Evolutionary conservation across 1,140 invertebrate species (phyloP), one percentile per base, ranked within the genome.

Genomic region (Drosophila kohkoa): DNA sequence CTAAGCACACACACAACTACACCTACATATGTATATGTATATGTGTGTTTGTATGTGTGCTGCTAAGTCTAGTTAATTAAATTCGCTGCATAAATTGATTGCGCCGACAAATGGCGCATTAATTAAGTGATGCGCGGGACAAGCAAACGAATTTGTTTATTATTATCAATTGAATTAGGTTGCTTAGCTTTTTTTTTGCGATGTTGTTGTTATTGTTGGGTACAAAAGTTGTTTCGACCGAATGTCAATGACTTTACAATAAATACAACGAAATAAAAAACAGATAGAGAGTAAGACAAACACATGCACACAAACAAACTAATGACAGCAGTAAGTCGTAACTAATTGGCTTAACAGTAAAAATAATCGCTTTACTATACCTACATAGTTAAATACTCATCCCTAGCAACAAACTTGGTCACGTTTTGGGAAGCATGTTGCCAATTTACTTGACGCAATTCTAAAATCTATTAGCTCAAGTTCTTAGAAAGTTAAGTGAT

Each of bases 271-370:
- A 70, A 49, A 41, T 13, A 25, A 38, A 68, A 15, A 10, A 25
- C 13, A 43, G 41, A 43, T 13, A 25, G 5, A 58, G 60, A n/a
- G 25, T 1, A 16, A 52, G 8, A 45, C 15, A 60, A 5, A 15
- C 28, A 48, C 0, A 48, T 25, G 20, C n/a, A 48, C 43, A 35
- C 25, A 46, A 5, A 15, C 3, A 48, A 10, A 28, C n/a, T 55
- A 46, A 46, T 63, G 25, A 30, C 15, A 13, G 16, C 30, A 77
- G 63, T 73, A 67, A 76, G 51, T 45, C 59, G 32, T n/a, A 49
- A 43, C 75, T 80, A 80, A 80, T 80, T 80, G 77, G 77, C 77
- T 80, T 77, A 80, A 77, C 75, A 80, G 75, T 80, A 80, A 74
- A 74, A 74, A 62, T 79, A 79, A 80, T 69, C 77, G 70, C 70